Evolutionary conservation across 2,797 vertebrate species (phyloP).

Genomic region (Threskiornis aethiopicus): DNA sequence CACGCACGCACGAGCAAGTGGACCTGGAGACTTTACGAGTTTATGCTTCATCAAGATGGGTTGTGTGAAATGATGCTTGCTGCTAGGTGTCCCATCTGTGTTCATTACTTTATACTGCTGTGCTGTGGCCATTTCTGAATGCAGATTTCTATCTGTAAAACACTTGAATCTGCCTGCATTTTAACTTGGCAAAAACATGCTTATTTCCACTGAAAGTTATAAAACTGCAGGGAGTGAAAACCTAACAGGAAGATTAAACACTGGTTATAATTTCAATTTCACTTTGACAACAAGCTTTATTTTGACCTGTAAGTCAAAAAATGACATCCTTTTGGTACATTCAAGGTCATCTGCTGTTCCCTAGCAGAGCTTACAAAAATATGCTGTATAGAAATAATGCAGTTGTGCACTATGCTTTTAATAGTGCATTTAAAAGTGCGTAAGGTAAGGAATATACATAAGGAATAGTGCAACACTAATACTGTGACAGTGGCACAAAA

Average conservation of each 20-base stretch:
- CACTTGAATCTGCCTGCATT: neutral
- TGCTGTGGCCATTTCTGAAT: neutral
- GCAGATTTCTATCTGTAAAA: neutral
- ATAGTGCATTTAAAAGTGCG: neutral
- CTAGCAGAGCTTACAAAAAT: neutral
- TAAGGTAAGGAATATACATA: neutral
- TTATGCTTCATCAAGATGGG: neutral
- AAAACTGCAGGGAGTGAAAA: neutral
- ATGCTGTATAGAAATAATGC: neutral
- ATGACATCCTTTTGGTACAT: neutral
- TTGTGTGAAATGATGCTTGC: neutral
- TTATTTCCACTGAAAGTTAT: neutral
- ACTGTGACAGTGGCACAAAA: neutral
- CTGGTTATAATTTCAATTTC: neutral
- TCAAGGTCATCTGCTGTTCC: neutral
- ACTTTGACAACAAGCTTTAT: neutral
- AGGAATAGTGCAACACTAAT: neutral
- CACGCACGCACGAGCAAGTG: neutral
- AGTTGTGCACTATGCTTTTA: neutral
- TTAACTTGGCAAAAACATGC: neutral
- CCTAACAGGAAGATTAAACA: neutral
- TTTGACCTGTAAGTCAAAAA: neutral
- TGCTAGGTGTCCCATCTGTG: neutral
- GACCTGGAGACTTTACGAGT: neutral
- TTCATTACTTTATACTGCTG: neutral